Conservation (phyloP, 2,113 vertebrate genomes). For the Trogon surrucura region DNA sequence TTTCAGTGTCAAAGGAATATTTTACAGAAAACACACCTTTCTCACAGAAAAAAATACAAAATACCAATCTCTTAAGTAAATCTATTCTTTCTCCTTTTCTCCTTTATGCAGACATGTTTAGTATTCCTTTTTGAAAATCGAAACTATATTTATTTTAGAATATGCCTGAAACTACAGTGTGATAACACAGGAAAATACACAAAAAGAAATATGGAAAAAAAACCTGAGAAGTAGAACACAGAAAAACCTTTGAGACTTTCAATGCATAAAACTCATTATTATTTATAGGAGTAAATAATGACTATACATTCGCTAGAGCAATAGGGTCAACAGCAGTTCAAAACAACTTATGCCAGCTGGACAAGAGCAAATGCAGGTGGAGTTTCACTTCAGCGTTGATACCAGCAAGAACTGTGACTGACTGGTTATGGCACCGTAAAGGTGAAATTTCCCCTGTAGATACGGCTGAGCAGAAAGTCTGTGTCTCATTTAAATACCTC, state of each 20-base stretch:
- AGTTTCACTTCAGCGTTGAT: background rate
- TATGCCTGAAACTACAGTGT: background rate
- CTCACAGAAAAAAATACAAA: background rate
- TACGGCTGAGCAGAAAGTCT: background rate
- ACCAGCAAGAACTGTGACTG: background rate
- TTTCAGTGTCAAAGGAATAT: conserved; percentile 26
- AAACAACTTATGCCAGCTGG: background rate
- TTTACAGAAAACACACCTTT: conserved; percentile 18
- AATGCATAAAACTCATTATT: background rate
- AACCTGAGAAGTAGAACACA: background rate
- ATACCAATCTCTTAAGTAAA: background rate
- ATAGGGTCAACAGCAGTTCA: background rate
- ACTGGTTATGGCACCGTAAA: background rate
- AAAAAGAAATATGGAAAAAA: background rate
- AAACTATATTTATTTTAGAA: conserved; percentile 6
- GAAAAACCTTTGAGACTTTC: background rate
- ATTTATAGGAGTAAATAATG: conserved; percentile 21
- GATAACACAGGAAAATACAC: background rate
- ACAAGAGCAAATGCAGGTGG: background rate
- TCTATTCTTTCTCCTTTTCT: background rate
- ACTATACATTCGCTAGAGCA: background rate
- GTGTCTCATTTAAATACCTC: background rate
- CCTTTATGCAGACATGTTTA: background rate
- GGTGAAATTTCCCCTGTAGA: background rate
- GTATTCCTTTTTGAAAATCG: background rate